Evolutionary conservation across 2,113 vertebrate species (phyloP), one percentile per base, ranked within the genome.

Genomic region (Thunnus thynnus): DNA sequence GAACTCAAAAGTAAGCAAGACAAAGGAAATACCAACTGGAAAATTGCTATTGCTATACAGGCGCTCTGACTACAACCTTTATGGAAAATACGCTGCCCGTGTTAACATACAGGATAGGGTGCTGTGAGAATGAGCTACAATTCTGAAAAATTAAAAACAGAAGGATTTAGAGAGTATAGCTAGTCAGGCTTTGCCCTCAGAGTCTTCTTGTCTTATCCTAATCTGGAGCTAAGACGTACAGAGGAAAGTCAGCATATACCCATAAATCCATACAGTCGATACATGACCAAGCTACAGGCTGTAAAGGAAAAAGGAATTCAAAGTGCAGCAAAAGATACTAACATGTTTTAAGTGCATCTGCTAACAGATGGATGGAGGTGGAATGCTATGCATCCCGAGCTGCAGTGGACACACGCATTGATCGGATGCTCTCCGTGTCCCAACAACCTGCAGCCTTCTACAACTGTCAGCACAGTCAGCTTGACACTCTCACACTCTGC

Each of bases 61-160:
- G 44, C 14, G 22, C 64, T 68, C n/a, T 77, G 62, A 82, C 57
- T 18, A 44, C 41, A 30, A 80, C 60, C 65, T 55, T 46, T n/a
- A 69, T 86, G 83, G 78, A 92, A 93, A 90, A 80, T 87, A 86
- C 82, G 79, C 57, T 58, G 90, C 73, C 14, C 90, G 88, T 88
- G 92, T 90, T 89, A 56, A 91, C 76, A 84, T 75, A 83, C 62
- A 72, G 54, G 65, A 56, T 32, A 12, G 13, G 72, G 64, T 17
- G 52, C 67, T 32, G 72, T 69, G 87, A 62, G 62, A 81, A 79
- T 54, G 14, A 77, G 67, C 32, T 36, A 67, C 18, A 27, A 5
- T 55, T 64, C 20, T 64, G 78, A 83, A 71, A 80, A 77, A 57
- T 60, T 25, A 77, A 77, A 81, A 76, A 80, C 58, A 51, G 30